Evolutionary conservation across 2,113 vertebrate species (phyloP), one percentile per base, ranked within the genome.

Genomic region (Ancistrus triradiatus): DNA sequence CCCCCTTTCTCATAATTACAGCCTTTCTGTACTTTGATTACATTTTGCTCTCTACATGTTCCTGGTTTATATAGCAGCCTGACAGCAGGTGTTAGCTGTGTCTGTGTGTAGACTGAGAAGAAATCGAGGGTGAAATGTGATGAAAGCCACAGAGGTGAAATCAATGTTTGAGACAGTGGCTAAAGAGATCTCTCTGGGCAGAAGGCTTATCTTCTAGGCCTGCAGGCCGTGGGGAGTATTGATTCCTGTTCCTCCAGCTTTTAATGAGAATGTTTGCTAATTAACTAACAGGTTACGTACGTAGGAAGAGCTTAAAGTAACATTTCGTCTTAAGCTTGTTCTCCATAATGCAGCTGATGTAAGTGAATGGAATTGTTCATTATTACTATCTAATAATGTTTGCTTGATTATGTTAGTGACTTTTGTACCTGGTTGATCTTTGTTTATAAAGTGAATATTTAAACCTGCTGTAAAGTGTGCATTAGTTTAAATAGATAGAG

Each of bases 231-330:
- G n/a, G 17, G 13, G 22, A 28, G 25, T 59, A 73, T 68, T 6
- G 55, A 73, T 69, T 37, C 49, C 35, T 19, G n/a, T 47, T 52
- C 38, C 40, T 52, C 61, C 7, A 7, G 3, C 27, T 48, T 60
- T 17, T 73, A 68, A 69, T 68, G 66, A 69, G 71, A 40, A 27
- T n/a, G 25, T 49, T 58, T 27, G 25, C 66, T 69, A 59, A 73
- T 73, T 68, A 64, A 17, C 8, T 5, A 31, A 68, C 53, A 47
- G 46, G 46, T 25, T 38, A n/a, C 40, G 4, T 47, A 31, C 15
- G n/a, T 59, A n/a, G 49, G 40, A 50, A 31, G 8, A 7, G 2
- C 4, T n/a, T 27, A 33, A 15, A 28, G 25, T 33, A 60, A 21
- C 24, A 10, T 50, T 50, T 57, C 63, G 51, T 38, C 28, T 46